phyloP scores from a whole-genome alignment of 2,888 invertebrate species.

The Eucriotettix oculatus region DNA sequence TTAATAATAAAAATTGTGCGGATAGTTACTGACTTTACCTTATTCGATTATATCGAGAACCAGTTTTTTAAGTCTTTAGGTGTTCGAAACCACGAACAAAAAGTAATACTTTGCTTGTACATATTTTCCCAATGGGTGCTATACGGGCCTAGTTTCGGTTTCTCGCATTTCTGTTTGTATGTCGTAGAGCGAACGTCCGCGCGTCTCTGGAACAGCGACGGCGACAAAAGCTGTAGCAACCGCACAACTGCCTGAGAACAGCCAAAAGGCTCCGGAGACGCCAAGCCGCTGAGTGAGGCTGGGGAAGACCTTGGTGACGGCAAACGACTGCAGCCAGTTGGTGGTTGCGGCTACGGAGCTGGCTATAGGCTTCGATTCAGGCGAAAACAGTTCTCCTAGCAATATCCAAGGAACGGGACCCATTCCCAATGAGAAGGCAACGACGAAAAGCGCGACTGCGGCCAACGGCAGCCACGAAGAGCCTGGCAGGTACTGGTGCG shows the following conservation, averaged over 20 bases:
- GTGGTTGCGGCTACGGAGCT: slow-evolving; percentile 46
- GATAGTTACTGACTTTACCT: too few species aligned
- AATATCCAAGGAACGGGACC: slow-evolving; percentile 70
- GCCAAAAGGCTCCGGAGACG: slow-evolving; percentile 51
- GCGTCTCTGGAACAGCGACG: slow-evolving; percentile 61
- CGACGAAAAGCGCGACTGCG: not conserved
- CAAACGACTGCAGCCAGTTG: slow-evolving; percentile 40
- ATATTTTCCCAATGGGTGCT: too few species aligned
- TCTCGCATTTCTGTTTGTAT: slow-evolving; percentile 35
- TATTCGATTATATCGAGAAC: too few species aligned
- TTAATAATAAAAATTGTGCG: too few species aligned
- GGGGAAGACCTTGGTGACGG: slow-evolving; percentile 51
- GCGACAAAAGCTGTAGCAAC: slow-evolving; percentile 47
- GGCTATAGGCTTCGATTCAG: slow-evolving; percentile 53
- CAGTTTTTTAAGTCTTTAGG: too few species aligned
- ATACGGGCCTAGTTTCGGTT: too few species aligned
- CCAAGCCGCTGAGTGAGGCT: slow-evolving; percentile 41
- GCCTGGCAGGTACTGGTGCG: slow-evolving; percentile 37
- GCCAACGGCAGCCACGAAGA: slow-evolving; percentile 48
- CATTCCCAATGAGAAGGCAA: slow-evolving; percentile 48
- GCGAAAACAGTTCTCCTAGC: slow-evolving; percentile 59
- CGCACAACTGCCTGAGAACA: slow-evolving; percentile 53
- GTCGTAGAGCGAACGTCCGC: slow-evolving; percentile 61
- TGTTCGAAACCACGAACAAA: too few species aligned
- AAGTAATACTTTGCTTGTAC: too few species aligned